Evolutionary conservation across 2,888 invertebrate genomes (phyloP), one percentile per base, ranked within the genome.

Genomic region (Leptinotarsa haldemani): DNA sequence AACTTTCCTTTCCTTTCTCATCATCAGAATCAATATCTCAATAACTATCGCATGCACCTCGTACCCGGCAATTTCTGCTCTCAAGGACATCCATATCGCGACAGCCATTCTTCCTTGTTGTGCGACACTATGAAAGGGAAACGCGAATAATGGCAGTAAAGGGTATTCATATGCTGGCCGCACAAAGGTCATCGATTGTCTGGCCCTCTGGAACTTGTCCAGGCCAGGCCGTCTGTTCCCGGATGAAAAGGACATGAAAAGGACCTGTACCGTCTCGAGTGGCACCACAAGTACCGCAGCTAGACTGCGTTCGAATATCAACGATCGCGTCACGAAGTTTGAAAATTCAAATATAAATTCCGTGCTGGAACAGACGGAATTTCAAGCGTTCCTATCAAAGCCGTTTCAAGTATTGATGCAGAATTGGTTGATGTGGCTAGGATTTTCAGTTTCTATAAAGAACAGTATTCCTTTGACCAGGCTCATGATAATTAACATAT

Each of bases 191-290:
- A 61, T 9, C 61, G 61, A 61, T 61, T 61, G 61, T 61, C 61
- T 61, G 61, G 61, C 61, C 40, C 40, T 40, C 40, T 40, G 9
- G 40, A 40, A 40, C 40, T 40, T 12, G 40, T 40, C 40, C 40
- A 40, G 40, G 2, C 40, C 40, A 40, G 9, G 40, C 40, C 58
- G 58, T 58, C 58, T 58, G 25, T 58, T 58, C 22, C 58, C 61
- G 16, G 30, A 56, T 56, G 56, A 56, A 56, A 56, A 40, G 61
- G 61, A 61, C 61, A 56, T 56, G 56, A 22, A 56, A 56, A 40
- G 61, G 61, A 61, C 61, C 61, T 61, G 61, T 61, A 61, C 61
- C 30, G 61, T 61, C 61, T 61, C 61, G 30, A 61, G 61, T 61
- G 61, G n/a, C 40, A n/a, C 61, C 25, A n/a, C 61, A 61, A 61